Conservation (phyloP, 2,888 invertebrate genomes). For the Cryptocheilus praepositus region DNA sequence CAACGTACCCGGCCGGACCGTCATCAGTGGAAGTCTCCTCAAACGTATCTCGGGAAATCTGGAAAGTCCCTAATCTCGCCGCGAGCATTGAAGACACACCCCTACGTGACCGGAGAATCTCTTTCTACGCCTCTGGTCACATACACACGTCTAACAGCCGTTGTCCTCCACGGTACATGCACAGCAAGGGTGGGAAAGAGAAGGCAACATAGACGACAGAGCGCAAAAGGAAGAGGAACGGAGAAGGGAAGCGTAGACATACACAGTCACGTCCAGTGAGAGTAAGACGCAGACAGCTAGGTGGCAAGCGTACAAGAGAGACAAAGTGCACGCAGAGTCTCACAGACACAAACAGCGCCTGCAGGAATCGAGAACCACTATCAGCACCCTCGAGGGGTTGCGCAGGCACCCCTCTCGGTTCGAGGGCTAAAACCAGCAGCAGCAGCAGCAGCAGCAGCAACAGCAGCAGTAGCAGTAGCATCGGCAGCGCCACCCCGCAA, state of each 20-base stretch:
- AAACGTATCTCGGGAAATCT: no score
- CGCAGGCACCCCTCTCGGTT: constrained; percentile 45
- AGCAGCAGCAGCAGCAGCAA: constrained; percentile 36
- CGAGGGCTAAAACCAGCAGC: constrained; percentile 28
- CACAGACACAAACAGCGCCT: constrained; percentile 26
- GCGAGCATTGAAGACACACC: no score
- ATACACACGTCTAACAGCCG: no score
- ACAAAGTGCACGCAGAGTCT: constrained; percentile 14
- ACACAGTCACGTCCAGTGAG: background rate
- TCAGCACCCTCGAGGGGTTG: constrained; percentile 57
- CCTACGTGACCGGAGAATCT: no score
- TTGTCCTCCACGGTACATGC: no score
- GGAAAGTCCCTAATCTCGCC: no score
- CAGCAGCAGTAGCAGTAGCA: constrained; percentile 46
- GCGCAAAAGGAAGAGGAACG: background rate
- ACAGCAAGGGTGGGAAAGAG: background rate
- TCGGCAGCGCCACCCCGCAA: constrained; percentile 46
- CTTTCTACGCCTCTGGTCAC: no score
- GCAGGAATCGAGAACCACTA: constrained; percentile 56
- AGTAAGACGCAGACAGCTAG: no score
- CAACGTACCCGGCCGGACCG: no score
- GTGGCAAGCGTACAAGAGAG: constrained; percentile 6
- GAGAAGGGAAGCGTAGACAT: background rate
- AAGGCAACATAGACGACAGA: background rate
- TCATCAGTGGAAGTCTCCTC: no score